Base-by-base conservation (phyloP, 2,113 vertebrate genomes). In the Macquaria ambigua region DNA sequence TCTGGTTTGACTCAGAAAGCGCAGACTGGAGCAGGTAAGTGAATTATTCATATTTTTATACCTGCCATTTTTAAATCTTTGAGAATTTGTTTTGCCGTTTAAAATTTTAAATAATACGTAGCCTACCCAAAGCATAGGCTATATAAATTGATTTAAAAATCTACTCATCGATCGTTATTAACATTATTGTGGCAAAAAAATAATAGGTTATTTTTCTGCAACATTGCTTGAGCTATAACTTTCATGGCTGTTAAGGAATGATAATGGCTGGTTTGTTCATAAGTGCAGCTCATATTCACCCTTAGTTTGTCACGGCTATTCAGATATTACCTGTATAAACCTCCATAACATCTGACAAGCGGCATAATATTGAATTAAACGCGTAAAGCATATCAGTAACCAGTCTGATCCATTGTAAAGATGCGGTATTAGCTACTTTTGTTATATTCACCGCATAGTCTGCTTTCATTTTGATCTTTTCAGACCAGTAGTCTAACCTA, bases 1-100 rank as follows among this genome's bases (percentile, higher is more conserved):
- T 53, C 20, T 53, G 78, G 80, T 55, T 34, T 43, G 67, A 71
- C 37, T 71, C 28, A 20, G 71, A 82, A 34, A 64, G 23, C 80
- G 53, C 83, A 76, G 34, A 62, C 73, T 28, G n/a, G 4, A 63
- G 11, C 72, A 80, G 80, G 91, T 90, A 64, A 69, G 81, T 74
- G 20, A 39, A 8, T 70, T 68, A 20, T 5, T 31, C 0, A 6
- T 12, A 23, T 48, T 80, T 71, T 46, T 55, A 64, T 52, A 5
- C 11, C 5, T 46, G 15, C 1, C 10, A 50, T 37, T 61, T 78
- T 23, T 16, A 48, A 64, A 14, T 41, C 3, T 63, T 25, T 52
- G 1, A 11, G 4, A 48, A 55, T 59, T 53, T 4, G 46, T 62
- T 77, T 48, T 37, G 0, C 1, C 28, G 8, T 79, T 70, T 39